A percentile compares a stretch with the other conserved stretches of the same genome.
phyloP scores from a whole-genome alignment of 2,888 invertebrate species.

The Drosophila yooni region DNA sequence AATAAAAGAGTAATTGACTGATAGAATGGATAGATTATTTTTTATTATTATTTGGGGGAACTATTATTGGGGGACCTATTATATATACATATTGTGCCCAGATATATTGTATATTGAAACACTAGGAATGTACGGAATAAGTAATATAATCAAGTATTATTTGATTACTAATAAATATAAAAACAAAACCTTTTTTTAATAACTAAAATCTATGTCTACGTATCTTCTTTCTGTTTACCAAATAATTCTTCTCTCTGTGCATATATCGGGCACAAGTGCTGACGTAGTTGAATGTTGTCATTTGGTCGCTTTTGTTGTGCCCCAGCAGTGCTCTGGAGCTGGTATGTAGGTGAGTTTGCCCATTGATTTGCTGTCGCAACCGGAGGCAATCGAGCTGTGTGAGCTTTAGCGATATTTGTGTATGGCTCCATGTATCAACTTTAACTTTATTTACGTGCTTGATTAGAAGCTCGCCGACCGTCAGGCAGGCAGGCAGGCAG shows the following conservation, averaged over 20 bases:
- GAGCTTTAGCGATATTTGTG: slow-evolving; percentile 41
- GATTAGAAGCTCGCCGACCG: slow-evolving; percentile 65
- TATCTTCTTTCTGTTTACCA: background rate
- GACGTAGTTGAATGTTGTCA: slow-evolving; percentile 65
- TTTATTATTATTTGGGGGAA: background rate
- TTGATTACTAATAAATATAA: background rate
- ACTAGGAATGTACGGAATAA: no score
- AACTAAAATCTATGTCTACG: background rate
- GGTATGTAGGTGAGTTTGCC: slow-evolving; percentile 43
- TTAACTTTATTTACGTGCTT: slow-evolving; percentile 80
- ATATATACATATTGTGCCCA: no score
- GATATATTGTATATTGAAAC: no score
- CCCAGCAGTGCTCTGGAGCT: background rate
- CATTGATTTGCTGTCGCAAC: slow-evolving; percentile 68
- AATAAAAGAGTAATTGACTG: background rate
- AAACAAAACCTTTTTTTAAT: background rate
- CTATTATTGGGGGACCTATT: background rate
- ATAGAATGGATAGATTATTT: background rate
- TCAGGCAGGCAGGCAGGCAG: slow-evolving; percentile 12
- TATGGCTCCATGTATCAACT: slow-evolving; percentile 63
- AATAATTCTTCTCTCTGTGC: slow-evolving; percentile 27
- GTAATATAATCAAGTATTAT: no score
- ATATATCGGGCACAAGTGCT: slow-evolving; percentile 39
- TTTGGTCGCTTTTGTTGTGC: slow-evolving; percentile 67
- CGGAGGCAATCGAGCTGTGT: slow-evolving; percentile 49